Conservation (phyloP, 2,113 vertebrate species). For the Tamias sibiricus region DNA sequence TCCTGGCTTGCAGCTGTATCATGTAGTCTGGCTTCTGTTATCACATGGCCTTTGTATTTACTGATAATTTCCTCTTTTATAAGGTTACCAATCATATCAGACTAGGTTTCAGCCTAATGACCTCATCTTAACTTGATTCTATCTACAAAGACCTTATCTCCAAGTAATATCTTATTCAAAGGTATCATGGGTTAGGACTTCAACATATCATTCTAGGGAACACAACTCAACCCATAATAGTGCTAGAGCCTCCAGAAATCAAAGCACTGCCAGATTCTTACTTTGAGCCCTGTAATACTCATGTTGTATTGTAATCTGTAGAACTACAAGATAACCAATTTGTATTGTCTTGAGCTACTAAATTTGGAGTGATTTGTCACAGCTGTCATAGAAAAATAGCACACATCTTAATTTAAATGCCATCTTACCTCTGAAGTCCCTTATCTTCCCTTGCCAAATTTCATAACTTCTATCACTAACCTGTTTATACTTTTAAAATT, state of each 20-base stretch:
- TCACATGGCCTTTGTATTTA: background rate
- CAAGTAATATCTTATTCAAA: background rate
- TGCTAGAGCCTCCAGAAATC: background rate
- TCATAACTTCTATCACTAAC: background rate
- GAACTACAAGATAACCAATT: background rate
- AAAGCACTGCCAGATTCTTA: background rate
- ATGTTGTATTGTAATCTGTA: background rate
- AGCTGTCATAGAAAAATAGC: background rate
- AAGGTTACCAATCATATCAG: background rate
- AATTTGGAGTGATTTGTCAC: background rate
- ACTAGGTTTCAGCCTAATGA: background rate
- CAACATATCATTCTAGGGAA: background rate
- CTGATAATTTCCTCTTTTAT: background rate
- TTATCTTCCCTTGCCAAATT: background rate
- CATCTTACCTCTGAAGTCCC: background rate
- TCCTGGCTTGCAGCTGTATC: background rate
- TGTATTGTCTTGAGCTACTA: background rate
- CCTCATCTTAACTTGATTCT: background rate
- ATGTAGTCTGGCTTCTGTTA: background rate
- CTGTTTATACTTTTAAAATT: slow-evolving; percentile 12
- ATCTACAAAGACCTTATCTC: background rate
- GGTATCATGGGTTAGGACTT: background rate
- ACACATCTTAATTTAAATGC: background rate
- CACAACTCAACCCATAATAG: background rate
- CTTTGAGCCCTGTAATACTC: background rate